These are phyloP conservation scores for Contarinia nasturtii DNA, from an alignment of 1,140 invertebrate species.

Conservation along the genomic window DNA sequence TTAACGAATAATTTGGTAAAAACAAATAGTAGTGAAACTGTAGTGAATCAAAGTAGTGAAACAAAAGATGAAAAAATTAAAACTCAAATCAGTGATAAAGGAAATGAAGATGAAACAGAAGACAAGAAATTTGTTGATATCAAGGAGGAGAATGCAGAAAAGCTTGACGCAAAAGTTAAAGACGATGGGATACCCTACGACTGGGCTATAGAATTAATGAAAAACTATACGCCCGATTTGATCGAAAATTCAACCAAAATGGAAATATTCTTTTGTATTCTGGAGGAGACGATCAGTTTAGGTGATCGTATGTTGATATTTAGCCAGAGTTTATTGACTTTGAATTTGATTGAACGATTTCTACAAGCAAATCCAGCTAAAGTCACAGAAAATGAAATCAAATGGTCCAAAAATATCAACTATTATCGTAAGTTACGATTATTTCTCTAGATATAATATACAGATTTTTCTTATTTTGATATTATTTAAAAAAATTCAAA, in stretches of 20 bases:
- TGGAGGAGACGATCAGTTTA: slow-evolving; percentile 69
- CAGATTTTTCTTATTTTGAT: slow-evolving; percentile 3
- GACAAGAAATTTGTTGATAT: slow-evolving; percentile 7
- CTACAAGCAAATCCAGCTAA: slow-evolving; percentile 64
- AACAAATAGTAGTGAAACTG: slow-evolving; percentile 26
- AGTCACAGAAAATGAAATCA: slow-evolving; percentile 38
- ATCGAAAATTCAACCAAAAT: slow-evolving; percentile 93
- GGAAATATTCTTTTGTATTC: slow-evolving; percentile 79
- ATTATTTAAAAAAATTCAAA: slow-evolving; percentile 4
- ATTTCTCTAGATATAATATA: too few relatives aligned
- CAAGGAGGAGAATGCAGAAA: slow-evolving; percentile 4
- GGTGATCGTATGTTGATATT: slow-evolving; percentile 92
- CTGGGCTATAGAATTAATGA: slow-evolving; percentile 71
- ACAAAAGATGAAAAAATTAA: too few relatives aligned
- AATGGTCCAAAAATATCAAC: slow-evolving; percentile 71
- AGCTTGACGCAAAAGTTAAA: slow-evolving; percentile 14
- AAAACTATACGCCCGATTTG: slow-evolving; percentile 70
- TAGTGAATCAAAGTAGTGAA: slow-evolving; percentile 13
- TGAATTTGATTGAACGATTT: slow-evolving; percentile 95
- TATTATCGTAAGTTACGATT: slow-evolving; percentile 72
- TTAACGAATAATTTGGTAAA: slow-evolving; percentile 34
- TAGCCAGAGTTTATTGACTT: slow-evolving; percentile 87
- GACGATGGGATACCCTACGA: slow-evolving; percentile 67
- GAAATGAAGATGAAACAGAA: slow-evolving; percentile 3
- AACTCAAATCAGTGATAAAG: too few relatives aligned